Evolutionary conservation across 1,140 invertebrate genomes (phyloP), one percentile per base, ranked within the genome.

Genomic region (Holotrichia oblita): DNA sequence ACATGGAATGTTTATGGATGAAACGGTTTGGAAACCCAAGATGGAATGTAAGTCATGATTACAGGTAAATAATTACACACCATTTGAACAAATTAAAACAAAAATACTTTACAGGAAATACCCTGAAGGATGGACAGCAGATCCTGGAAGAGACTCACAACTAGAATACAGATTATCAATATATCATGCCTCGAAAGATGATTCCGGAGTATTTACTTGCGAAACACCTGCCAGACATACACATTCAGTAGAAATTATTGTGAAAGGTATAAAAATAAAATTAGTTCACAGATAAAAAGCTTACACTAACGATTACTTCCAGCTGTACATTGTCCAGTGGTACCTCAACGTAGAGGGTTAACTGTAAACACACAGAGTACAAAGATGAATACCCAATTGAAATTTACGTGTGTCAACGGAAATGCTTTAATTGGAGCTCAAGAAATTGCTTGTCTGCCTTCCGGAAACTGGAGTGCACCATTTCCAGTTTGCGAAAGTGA

Each of bases 1-100:
- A 96, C 84, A 94, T 96, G 92, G 95, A 96, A 85, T 96, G 95
- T 82, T 87, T 96, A 3, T 96, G 94, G 93, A 94, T 95, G 85
- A 88, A 94, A 77, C 89, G 94, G 76, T 95, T 95, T 81, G 95
- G 94, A 0, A 93, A 93, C 81, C 95, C 95, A 0, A 94, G 94
- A 84, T 96, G 95, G 95, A 93, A 92, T 80, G 91, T 94, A 78
- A 93, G 91, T 72, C 93, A 94, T 82, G 88, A 90, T 79, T 91
- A 89, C 81, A 91, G 91, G 91, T 92, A 87, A 69, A 69, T 84
- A 75, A 10, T 44, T 22, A 27, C 1, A 34, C 27, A 55, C 55
- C 42, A 24, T 77, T 64, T 40, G n/a, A 42, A 17, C 27, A 44
- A 12, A 72, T 74, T 76, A 6, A 59, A 69, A n/a, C 8, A 41